phyloP scores from a whole-genome alignment of 2,797 vertebrate genomes.

The Micrastur ruficollis region DNA sequence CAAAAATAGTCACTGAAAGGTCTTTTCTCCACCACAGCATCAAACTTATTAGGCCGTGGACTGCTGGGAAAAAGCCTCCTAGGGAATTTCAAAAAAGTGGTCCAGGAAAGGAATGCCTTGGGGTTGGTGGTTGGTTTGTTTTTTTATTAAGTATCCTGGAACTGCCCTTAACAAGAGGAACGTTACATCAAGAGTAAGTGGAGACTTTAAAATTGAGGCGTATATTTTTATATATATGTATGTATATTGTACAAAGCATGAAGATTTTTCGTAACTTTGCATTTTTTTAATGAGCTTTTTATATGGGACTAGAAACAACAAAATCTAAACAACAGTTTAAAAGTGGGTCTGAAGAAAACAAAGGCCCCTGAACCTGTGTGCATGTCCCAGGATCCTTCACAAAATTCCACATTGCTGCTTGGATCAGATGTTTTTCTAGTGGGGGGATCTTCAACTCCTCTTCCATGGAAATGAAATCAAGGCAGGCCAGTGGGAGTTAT shows the following conservation, averaged over 20 bases:
- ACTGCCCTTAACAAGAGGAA: neutral
- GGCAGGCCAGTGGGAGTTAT: neutral
- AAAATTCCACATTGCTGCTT: neutral
- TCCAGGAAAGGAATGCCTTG: neutral
- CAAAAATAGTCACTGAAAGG: neutral
- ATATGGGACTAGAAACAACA: neutral
- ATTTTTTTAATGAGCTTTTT: neutral
- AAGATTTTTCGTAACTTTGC: neutral
- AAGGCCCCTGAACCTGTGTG: neutral
- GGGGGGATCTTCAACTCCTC: neutral
- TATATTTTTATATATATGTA: neutral
- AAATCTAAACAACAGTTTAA: neutral
- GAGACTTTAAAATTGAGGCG: neutral
- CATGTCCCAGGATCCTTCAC: neutral
- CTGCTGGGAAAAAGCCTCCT: neutral
- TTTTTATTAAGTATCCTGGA: neutral
- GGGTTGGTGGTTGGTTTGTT: neutral
- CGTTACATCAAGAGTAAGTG: neutral
- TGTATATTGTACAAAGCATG: neutral
- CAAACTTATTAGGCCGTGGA: neutral
- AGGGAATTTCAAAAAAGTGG: neutral
- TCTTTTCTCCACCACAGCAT: neutral
- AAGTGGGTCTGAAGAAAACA: neutral
- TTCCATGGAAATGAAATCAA: neutral
- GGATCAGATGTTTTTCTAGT: neutral